Evolutionary conservation across 2,797 vertebrate species (phyloP).

Genomic region (Lophius americanus): DNA sequence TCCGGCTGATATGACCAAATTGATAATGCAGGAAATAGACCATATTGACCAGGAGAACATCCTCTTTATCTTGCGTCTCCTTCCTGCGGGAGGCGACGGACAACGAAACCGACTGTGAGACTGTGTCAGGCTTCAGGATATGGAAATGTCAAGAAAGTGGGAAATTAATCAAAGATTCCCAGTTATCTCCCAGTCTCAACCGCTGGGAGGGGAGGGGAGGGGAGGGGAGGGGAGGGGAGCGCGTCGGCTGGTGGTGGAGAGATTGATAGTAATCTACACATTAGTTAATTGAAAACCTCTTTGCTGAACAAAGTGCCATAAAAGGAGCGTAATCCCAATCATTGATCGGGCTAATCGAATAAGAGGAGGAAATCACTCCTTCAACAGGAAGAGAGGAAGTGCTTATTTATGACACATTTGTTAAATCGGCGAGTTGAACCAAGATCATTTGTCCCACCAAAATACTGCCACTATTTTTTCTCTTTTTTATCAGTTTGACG

Average conservation of each 20-base stretch:
- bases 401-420: conserved; percentile 67
- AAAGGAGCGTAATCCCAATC: conserved; percentile 81
- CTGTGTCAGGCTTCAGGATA: conserved; percentile 53
- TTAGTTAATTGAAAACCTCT: conserved; percentile 89
- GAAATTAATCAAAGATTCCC: conserved; percentile 71
- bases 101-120: conserved; percentile 22
- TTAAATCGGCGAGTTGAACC: conserved; percentile 59
- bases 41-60: conserved; percentile 18
- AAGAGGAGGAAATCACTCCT: conserved; percentile 75
- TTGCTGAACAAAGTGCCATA: conserved; percentile 75
- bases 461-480: too few relatives aligned
- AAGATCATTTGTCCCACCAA: conserved; percentile 4
- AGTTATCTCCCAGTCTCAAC: conserved; percentile 63
- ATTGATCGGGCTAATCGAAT: conserved; percentile 84
- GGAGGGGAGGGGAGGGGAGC: conserved; percentile 19
- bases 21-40: conserved; percentile 43
- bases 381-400: conserved; percentile 70
- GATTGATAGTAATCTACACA: conserved; percentile 87
- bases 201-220: conserved; percentile 24
- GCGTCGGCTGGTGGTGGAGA: conserved; percentile 50
- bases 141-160: conserved; percentile 53
- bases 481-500: not conserved
- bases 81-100: conserved; percentile 46
- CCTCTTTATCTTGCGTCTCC: conserved; percentile 23
- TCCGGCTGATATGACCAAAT: conserved; percentile 44